Evolutionary conservation across 2,113 vertebrate genomes (phyloP).

Genomic region (Verasper variegatus): DNA sequence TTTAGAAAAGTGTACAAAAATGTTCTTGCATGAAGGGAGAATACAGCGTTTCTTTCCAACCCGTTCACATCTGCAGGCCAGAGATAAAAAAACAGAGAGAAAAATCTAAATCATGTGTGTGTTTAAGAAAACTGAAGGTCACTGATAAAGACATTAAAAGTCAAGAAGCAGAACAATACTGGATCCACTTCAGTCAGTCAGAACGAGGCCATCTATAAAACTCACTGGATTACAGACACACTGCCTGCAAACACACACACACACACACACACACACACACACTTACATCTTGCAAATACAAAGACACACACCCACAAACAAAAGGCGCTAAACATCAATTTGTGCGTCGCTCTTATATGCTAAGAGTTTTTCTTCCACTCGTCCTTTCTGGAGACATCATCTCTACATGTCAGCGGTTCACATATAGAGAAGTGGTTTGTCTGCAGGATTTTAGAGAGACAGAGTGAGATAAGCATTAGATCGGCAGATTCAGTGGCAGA

Average conservation of each 20-base stretch:
- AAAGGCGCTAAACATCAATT: background rate
- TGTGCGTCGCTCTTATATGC: background rate
- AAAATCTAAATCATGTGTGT: background rate
- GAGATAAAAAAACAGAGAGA: background rate
- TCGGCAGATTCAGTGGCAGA: constrained; percentile 2
- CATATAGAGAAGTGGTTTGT: constrained; percentile 21
- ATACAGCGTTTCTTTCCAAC: background rate
- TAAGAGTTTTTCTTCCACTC: background rate
- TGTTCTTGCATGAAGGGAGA: background rate
- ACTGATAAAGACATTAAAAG: constrained; percentile 22
- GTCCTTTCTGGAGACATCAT: constrained; percentile 27
- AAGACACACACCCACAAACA: background rate
- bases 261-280: background rate
- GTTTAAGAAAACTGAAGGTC: background rate
- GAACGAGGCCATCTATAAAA: constrained; percentile 38
- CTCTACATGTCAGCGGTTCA: constrained; percentile 21
- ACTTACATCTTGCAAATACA: constrained; percentile 1
- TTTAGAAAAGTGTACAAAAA: too few species aligned
- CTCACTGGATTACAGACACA: constrained; percentile 10
- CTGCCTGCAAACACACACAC: background rate
- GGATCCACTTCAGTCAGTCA: constrained; percentile 34
- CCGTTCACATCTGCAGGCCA: constrained; percentile 4
- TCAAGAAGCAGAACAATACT: constrained; percentile 12
- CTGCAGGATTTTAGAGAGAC: constrained; percentile 38
- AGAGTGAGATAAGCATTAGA: background rate